Evolutionary conservation across 2,888 invertebrate genomes (phyloP).

Genomic region (Emmelina monodactyla): DNA sequence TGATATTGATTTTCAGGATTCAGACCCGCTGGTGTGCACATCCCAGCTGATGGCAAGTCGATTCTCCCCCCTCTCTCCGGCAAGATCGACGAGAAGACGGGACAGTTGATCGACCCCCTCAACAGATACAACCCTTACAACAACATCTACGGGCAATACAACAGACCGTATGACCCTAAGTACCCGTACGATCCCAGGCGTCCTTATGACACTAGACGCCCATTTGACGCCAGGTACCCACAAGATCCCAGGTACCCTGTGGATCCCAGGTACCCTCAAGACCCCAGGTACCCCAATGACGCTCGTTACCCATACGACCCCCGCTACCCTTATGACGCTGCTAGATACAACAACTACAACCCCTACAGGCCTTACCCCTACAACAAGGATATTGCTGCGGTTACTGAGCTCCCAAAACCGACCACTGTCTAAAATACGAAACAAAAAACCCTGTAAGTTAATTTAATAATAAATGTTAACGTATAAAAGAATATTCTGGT

Average conservation of each 20-base stretch:
- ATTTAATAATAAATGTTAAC: too few relatives aligned
- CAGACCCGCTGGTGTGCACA: conserved; percentile 70
- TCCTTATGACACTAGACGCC: conserved; percentile 9
- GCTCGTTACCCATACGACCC: conserved; percentile 7
- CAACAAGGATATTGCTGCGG: neutral
- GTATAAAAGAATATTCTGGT: too few relatives aligned
- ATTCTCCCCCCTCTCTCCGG: conserved; percentile 43
- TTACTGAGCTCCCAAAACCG: neutral
- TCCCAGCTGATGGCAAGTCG: conserved; percentile 67
- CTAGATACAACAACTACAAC: conserved; percentile 8
- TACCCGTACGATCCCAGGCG: conserved; percentile 5
- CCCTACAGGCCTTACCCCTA: conserved; percentile 2
- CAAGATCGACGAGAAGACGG: conserved; percentile 25
- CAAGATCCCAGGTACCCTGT: conserved; percentile 6
- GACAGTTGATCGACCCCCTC: conserved; percentile 21
- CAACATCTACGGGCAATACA: conserved; percentile 10
- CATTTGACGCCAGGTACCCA: conserved; percentile 18
- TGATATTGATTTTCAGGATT: conserved; percentile 48
- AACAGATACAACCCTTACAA: conserved; percentile 19
- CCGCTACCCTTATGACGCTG: conserved; percentile 2
- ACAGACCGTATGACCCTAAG: conserved; percentile 10
- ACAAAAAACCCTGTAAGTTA: too few relatives aligned
- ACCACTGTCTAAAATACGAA: too few relatives aligned
- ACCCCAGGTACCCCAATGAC: conserved; percentile 18
- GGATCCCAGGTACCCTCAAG: conserved; percentile 18